phyloP scores from a whole-genome alignment of 2,113 vertebrate species.

The Rhadina sibilatrix region DNA sequence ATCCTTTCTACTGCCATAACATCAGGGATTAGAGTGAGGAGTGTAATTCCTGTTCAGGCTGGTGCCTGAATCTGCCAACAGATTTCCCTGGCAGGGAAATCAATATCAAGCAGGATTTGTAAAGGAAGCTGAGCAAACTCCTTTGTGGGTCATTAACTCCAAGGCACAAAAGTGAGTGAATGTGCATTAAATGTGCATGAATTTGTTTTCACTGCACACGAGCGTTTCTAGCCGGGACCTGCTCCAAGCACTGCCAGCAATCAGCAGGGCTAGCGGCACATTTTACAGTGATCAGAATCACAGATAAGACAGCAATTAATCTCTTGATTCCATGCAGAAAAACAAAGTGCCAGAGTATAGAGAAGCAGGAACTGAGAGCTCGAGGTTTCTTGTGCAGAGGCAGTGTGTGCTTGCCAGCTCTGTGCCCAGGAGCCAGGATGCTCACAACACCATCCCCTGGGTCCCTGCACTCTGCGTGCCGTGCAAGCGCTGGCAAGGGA shows the following conservation, averaged over 20 bases:
- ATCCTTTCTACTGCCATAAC: not conserved
- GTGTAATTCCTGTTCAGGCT: not conserved
- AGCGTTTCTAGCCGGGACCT: fast-evolving
- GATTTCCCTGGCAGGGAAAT: not conserved
- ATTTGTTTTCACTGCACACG: not conserved
- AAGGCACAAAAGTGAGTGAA: not conserved
- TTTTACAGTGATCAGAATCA: not conserved
- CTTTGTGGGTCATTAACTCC: not conserved
- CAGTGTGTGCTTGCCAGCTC: not conserved
- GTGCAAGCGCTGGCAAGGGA: not conserved
- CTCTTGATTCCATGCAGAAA: not conserved
- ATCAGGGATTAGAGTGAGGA: not conserved
- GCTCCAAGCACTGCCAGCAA: not conserved
- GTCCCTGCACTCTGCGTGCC: not conserved
- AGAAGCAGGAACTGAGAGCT: not conserved
- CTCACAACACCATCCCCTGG: fast-evolving
- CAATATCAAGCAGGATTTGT: not conserved
- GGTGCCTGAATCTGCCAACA: not conserved
- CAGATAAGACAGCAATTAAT: not conserved
- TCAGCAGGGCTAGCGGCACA: not conserved
- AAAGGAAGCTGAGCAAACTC: not conserved
- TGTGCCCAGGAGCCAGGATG: not conserved
- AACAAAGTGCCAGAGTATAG: not conserved
- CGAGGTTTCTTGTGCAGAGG: not conserved
- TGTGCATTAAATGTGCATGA: not conserved